Percentiles rank a stretch among this genome's conserved stretches.
Conservation (phyloP, 2,113 vertebrate species). For the Sinocyclocheilus rhinocerous region DNA sequence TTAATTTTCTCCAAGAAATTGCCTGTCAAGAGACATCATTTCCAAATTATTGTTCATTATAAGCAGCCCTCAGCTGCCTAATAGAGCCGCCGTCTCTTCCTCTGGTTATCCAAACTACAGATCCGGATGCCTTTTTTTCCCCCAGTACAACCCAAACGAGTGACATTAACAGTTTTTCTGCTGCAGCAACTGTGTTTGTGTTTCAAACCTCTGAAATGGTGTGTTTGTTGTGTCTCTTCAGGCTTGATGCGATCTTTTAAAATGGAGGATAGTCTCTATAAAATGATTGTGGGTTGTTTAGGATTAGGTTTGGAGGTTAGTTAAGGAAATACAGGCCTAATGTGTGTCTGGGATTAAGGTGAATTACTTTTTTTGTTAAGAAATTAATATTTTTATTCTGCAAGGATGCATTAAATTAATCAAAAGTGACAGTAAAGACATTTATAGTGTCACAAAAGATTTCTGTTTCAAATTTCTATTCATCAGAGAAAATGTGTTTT, state of each 20-base stretch:
- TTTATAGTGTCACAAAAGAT: no score
- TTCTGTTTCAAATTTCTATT: no score
- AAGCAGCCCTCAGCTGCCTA: slow-evolving; percentile 13
- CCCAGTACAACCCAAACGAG: neutral
- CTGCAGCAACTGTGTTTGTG: neutral
- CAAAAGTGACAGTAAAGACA: neutral
- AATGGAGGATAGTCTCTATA: neutral
- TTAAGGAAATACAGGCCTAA: no score
- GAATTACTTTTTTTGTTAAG: neutral
- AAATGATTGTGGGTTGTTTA: neutral
- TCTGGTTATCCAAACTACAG: neutral
- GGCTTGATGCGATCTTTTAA: neutral
- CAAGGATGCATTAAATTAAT: no score
- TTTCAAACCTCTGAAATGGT: neutral
- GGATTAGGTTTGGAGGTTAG: neutral
- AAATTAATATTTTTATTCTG: neutral
- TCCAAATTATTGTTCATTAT: slow-evolving; percentile 46
- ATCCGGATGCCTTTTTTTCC: neutral
- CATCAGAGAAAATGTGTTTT: no score
- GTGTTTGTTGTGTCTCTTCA: neutral
- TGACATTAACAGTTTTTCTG: neutral
- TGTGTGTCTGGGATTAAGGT: neutral
- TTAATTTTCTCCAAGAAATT: slow-evolving; percentile 47
- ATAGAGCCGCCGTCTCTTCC: neutral
- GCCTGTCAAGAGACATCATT: slow-evolving; percentile 46